phyloP scores from a whole-genome alignment of 2,888 invertebrate genomes.

The Ariolimax columbianus region DNA sequence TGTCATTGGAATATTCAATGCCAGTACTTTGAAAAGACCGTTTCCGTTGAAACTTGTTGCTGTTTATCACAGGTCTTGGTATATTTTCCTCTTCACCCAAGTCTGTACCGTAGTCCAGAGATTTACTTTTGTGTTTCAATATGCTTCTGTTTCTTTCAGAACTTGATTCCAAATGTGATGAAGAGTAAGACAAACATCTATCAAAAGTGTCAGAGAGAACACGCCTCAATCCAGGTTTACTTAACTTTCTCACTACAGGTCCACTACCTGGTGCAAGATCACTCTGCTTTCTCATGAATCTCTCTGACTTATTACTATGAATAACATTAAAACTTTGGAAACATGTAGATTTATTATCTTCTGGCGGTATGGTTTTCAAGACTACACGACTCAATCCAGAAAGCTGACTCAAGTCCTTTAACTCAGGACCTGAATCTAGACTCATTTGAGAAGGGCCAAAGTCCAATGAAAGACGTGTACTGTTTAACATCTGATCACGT shows the following conservation, averaged over 20 bases:
- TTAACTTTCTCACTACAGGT: constrained; percentile 26
- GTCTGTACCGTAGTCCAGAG: constrained; percentile 8
- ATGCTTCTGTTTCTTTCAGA: neutral
- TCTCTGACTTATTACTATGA: constrained; percentile 36
- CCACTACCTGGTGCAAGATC: constrained; percentile 38
- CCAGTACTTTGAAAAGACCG: constrained; percentile 16
- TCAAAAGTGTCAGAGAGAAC: constrained; percentile 51
- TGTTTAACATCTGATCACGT: constrained; percentile 32
- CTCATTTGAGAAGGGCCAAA: constrained; percentile 39
- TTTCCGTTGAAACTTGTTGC: constrained; percentile 6
- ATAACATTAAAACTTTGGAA: constrained; percentile 33
- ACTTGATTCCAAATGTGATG: neutral
- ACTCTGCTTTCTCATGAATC: constrained; percentile 11
- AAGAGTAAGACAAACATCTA: constrained; percentile 28
- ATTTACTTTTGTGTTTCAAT: constrained; percentile 41
- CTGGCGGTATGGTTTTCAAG: constrained; percentile 12
- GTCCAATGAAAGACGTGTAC: constrained; percentile 47
- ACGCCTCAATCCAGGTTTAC: constrained; percentile 44
- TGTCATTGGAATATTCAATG: neutral
- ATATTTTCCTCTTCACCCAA: neutral
- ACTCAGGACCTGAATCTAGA: constrained; percentile 41
- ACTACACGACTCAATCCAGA: constrained; percentile 38
- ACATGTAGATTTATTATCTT: neutral
- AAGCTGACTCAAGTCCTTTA: constrained; percentile 49
- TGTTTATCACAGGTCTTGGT: neutral